A percentile compares a stretch with the other conserved stretches of the same genome.
Evolutionary conservation across 2,797 vertebrate genomes (phyloP).

Genomic region (Peromyscus eremicus): DNA sequence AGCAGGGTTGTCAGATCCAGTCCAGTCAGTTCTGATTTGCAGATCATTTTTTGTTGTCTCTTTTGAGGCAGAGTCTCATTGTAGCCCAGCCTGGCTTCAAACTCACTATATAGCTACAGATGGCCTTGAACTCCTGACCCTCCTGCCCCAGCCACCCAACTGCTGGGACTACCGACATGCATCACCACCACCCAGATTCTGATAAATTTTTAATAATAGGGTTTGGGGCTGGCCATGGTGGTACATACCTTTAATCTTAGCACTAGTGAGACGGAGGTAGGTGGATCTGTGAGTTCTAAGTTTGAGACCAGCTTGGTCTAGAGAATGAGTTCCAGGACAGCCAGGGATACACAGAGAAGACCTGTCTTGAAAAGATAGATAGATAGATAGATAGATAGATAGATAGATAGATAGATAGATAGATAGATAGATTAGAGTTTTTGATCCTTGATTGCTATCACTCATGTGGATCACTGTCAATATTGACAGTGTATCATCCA

Average conservation of each 20-base stretch:
- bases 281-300: background rate
- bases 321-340: background rate
- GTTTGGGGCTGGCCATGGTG: background rate
- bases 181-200: background rate
- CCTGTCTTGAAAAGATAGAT: background rate
- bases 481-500: too few species aligned
- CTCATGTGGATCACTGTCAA: background rate
- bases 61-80: background rate
- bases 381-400: too few species aligned
- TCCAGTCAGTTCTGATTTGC: conserved; percentile 17
- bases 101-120: background rate
- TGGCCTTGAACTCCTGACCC: background rate
- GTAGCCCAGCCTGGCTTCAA: background rate
- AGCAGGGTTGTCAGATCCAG: background rate
- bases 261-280: background rate
- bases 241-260: background rate
- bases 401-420: too few species aligned
- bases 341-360: background rate
- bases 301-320: background rate
- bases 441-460: background rate
- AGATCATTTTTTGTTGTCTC: background rate
- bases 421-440: too few species aligned
- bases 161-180: background rate
- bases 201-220: conserved; percentile 21
- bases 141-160: background rate